Conservation (phyloP, 2,797 vertebrate species). For the Fistularia commersonii region DNA sequence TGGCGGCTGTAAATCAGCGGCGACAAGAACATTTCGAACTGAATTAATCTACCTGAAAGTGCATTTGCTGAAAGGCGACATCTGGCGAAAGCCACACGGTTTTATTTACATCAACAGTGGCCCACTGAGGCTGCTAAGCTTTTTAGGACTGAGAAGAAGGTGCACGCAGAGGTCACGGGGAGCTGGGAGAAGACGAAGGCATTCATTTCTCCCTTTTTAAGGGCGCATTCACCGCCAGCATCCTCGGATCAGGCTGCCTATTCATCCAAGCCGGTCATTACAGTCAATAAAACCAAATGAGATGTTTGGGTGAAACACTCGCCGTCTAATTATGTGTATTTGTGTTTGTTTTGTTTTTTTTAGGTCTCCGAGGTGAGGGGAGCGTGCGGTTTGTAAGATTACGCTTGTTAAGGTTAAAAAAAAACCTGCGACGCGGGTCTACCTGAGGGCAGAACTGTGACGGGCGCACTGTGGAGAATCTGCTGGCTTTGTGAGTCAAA, state of each 20-base stretch:
- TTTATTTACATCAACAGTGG: constrained; percentile 49
- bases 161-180: constrained; percentile 46
- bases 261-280: constrained; percentile 33
- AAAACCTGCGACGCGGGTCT: constrained; percentile 17
- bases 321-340: constrained; percentile 43
- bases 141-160: constrained; percentile 35
- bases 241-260: constrained; percentile 34
- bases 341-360: no score
- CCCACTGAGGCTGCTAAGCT: constrained; percentile 31
- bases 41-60: constrained; percentile 53
- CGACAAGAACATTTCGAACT: constrained; percentile 54
- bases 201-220: no score
- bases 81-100: constrained; percentile 36
- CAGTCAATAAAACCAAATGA: constrained; percentile 41
- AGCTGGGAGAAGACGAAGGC: constrained; percentile 4
- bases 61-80: constrained; percentile 42
- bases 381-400: constrained; percentile 28
- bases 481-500: constrained; percentile 40
- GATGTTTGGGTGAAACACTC: constrained; percentile 44
- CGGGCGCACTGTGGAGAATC: constrained; percentile 42
- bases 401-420: constrained; percentile 21
- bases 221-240: constrained; percentile 12
- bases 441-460: constrained; percentile 29
- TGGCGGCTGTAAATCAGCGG: constrained; percentile 37
- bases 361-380: constrained; percentile 22